These are phyloP conservation scores for Benthosema pterotum DNA, from an alignment of 2,797 vertebrate species.

Conservation along the genomic window DNA sequence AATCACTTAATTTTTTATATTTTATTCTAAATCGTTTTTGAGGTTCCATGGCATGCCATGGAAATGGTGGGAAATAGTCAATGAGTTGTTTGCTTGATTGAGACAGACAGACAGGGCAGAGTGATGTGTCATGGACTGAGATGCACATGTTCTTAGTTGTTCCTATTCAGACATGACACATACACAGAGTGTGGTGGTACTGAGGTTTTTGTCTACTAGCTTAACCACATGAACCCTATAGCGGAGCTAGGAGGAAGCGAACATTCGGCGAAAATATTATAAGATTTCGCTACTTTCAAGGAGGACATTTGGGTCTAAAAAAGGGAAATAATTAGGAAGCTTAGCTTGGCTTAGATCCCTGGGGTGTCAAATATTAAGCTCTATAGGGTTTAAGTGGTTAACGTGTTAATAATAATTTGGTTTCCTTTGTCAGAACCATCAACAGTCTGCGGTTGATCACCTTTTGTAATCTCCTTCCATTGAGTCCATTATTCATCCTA, in stretches of 20 bases:
- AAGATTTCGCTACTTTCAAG: too few relatives aligned
- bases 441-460: conserved; percentile 55
- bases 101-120: conserved; percentile 47
- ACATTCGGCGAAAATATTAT: too few relatives aligned
- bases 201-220: conserved; percentile 72
- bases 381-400: too few relatives aligned
- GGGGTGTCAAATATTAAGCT: too few relatives aligned
- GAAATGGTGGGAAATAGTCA: conserved; percentile 56
- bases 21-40: conserved; percentile 93
- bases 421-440: conserved; percentile 34
- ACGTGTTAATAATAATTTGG: conserved; percentile 40
- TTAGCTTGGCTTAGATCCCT: too few relatives aligned
- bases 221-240: conserved; percentile 33
- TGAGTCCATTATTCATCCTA: conserved; percentile 52
- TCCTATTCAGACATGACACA: conserved; percentile 67
- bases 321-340: too few relatives aligned
- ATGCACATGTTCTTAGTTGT: conserved; percentile 68
- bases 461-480: conserved; percentile 53
- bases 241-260: too few relatives aligned
- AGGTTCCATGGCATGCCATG: conserved; percentile 83
- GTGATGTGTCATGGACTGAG: conserved; percentile 49
- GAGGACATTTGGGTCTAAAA: too few relatives aligned
- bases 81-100: conserved; percentile 53
- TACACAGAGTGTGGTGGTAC: conserved; percentile 62
- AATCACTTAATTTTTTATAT: conserved; percentile 89